Evolutionary conservation across 2,797 vertebrate genomes (phyloP).

Genomic region (Sebastes cheni): DNA sequence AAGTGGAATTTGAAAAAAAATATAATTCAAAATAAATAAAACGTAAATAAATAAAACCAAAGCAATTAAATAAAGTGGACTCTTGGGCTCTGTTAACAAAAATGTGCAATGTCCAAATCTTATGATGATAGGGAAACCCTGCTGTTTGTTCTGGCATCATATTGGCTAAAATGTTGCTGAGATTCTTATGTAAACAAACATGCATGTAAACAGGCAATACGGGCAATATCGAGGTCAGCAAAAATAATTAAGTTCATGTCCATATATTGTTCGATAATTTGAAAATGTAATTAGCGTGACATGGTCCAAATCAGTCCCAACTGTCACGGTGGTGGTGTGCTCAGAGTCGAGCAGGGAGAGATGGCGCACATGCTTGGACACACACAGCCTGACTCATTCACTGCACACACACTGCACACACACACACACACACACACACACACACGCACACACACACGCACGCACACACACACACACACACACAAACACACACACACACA

Average conservation of each 20-base stretch:
- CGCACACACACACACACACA: neutral
- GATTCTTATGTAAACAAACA: neutral
- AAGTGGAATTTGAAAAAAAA: neutral
- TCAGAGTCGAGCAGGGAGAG: neutral
- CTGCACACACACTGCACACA: neutral
- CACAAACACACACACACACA: neutral
- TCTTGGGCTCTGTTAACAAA: neutral
- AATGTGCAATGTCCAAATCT: neutral
- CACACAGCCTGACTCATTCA: conserved; percentile 11
- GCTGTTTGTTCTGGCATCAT: neutral
- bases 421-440: neutral
- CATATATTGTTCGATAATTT: neutral
- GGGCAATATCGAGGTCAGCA: neutral
- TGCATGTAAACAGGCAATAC: too few species aligned
- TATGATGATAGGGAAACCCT: neutral
- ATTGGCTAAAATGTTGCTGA: neutral
- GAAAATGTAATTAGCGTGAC: neutral
- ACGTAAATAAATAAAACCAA: neutral
- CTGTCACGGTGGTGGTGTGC: neutral
- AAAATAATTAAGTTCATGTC: neutral
- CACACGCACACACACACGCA: neutral
- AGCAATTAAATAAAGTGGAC: neutral
- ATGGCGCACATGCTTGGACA: conserved; percentile 3
- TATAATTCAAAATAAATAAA: neutral
- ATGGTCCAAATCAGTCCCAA: neutral